Evolutionary conservation across 2,113 vertebrate species (phyloP).

Genomic region (Sula dactylatra): DNA sequence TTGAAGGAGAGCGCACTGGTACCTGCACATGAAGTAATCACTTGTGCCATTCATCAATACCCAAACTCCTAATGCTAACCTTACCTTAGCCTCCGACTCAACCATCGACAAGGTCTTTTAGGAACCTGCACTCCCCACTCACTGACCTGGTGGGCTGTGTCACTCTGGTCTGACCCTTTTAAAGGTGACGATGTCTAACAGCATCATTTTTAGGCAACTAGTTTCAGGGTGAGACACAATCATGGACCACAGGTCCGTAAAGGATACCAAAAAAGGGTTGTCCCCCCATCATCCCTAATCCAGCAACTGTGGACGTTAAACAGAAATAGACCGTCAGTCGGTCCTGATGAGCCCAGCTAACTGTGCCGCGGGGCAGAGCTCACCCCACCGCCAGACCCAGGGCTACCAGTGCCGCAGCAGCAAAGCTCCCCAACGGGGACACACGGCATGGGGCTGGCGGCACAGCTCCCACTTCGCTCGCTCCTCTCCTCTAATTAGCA

Average conservation of each 20-base stretch:
- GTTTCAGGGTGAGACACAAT: background rate
- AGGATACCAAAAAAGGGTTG: background rate
- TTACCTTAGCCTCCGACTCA: background rate
- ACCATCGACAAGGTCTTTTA: background rate
- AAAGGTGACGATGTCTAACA: background rate
- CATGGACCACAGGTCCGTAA: background rate
- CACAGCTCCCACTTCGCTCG: background rate
- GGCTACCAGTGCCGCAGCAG: accelerated
- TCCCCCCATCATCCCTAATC: background rate
- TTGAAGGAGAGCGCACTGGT: accelerated
- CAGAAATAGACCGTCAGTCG: accelerated
- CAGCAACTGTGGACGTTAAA: background rate
- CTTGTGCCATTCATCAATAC: background rate
- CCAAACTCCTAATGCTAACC: background rate
- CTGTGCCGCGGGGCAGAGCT: background rate
- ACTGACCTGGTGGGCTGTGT: background rate
- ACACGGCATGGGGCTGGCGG: accelerated
- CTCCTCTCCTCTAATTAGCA: background rate
- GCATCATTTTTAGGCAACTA: background rate
- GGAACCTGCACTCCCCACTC: background rate
- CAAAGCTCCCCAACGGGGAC: accelerated
- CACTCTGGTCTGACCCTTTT: background rate
- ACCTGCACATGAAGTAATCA: background rate
- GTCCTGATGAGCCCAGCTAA: background rate
- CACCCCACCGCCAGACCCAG: no score